Evolutionary conservation across 2,113 vertebrate species (phyloP).

Genomic region (Lasiurus cinereus): DNA sequence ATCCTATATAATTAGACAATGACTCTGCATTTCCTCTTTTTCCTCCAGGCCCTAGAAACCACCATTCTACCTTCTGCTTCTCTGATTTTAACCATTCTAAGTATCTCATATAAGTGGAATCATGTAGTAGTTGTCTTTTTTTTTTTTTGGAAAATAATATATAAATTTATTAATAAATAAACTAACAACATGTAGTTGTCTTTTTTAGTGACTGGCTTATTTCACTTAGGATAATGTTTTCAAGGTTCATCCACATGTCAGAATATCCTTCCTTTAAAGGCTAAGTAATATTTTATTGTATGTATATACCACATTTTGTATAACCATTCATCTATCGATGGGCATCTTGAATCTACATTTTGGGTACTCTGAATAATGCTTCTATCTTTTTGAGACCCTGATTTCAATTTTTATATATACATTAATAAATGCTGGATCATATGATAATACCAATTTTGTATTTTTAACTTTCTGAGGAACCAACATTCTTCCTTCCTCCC

Average conservation of each 20-base stretch:
- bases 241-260: background rate
- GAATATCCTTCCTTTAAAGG: background rate
- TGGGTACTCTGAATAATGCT: background rate
- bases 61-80: background rate
- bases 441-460: background rate
- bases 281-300: background rate
- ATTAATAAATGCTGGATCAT: background rate
- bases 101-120: background rate
- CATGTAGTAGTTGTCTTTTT: background rate
- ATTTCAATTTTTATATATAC: background rate
- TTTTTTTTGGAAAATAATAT: no score
- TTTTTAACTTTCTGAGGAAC: background rate
- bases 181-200: no score
- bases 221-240: background rate
- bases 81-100: background rate
- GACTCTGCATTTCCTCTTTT: background rate
- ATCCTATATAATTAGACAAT: background rate
- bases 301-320: background rate
- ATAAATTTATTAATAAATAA: no score
- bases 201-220: conserved; percentile 25
- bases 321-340: background rate
- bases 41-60: background rate
- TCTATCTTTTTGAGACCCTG: background rate
- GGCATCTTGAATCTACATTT: background rate
- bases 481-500: background rate